These are phyloP conservation scores for Hirtodrosophila trivittata DNA, from an alignment of 2,888 invertebrate genomes.

Conservation along the genomic window DNA sequence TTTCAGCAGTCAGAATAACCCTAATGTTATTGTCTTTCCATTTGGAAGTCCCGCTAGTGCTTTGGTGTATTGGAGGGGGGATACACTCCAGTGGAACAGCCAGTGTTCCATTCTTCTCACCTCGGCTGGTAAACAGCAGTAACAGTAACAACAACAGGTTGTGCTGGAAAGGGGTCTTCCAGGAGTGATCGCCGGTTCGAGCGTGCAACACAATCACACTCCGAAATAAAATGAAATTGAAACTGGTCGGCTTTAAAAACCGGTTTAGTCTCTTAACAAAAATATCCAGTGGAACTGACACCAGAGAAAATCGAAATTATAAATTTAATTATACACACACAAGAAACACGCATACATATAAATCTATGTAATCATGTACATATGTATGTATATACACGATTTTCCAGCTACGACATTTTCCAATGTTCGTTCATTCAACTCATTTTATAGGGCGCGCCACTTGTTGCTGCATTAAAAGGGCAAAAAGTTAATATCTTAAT, in stretches of 20 bases:
- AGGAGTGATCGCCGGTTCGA: constrained; percentile 46
- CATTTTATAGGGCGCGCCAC: constrained; percentile 42
- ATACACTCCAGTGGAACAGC: constrained; percentile 15
- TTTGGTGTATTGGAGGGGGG: constrained; percentile 6
- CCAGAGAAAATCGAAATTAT: constrained; percentile 36
- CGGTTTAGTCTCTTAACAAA: constrained; percentile 57
- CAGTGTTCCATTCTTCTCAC: constrained; percentile 15
- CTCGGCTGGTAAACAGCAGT: background rate
- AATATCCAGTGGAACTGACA: constrained; percentile 34
- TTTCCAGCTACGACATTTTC: constrained; percentile 62
- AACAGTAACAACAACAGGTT: constrained; percentile 31
- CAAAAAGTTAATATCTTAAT: constrained; percentile 1
- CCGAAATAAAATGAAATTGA: constrained; percentile 57
- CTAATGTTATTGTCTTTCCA: constrained; percentile 9
- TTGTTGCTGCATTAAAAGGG: constrained; percentile 42
- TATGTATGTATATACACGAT: constrained; percentile 22
- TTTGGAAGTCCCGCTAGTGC: constrained; percentile 6
- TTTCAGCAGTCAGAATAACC: constrained; percentile 6
- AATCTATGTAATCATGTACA: constrained; percentile 4
- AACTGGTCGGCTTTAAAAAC: constrained; percentile 64
- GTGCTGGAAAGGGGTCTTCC: constrained; percentile 33
- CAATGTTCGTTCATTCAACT: constrained; percentile 66
- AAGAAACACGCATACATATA: constrained; percentile 3
- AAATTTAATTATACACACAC: constrained; percentile 35
- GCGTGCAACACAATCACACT: constrained; percentile 24